Percentiles rank a stretch among this genome's conserved stretches.
phyloP scores from a whole-genome alignment of 2,797 vertebrate genomes.

The Neosalanx taihuensis region DNA sequence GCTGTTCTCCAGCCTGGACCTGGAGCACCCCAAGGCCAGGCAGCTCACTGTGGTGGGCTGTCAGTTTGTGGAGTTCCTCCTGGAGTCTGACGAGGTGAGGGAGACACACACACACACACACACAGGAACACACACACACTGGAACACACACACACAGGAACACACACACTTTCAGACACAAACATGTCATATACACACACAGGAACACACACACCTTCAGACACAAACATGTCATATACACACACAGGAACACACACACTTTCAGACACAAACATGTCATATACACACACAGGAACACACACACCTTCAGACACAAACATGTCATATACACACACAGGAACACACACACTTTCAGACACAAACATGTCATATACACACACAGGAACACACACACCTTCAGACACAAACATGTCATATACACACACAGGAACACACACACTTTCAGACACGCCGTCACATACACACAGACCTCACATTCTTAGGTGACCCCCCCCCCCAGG shows the following conservation, averaged over 20 bases:
- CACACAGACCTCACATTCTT: not conserved
- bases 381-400: not conserved
- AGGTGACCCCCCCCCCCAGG: constrained; percentile 64
- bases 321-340: not conserved
- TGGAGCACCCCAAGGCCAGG: constrained; percentile 90
- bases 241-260: too few relatives aligned
- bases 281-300: not conserved
- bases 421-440: not conserved
- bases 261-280: too few relatives aligned
- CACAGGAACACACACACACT: too few relatives aligned
- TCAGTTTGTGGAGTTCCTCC: constrained; percentile 95
- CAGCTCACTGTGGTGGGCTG: constrained; percentile 96
- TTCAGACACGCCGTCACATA: not conserved
- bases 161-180: too few relatives aligned
- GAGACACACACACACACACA: not conserved
- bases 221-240: too few relatives aligned
- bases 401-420: not conserved
- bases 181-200: too few relatives aligned
- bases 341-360: not conserved
- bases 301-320: too few relatives aligned
- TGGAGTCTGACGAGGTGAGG: constrained; percentile 95
- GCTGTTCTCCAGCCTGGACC: constrained; percentile 87
- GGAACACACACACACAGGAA: too few relatives aligned
- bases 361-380: too few relatives aligned
- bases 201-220: too few relatives aligned